phyloP scores from a whole-genome alignment of 1,140 invertebrate species.

The Diploscapter pachys region DNA sequence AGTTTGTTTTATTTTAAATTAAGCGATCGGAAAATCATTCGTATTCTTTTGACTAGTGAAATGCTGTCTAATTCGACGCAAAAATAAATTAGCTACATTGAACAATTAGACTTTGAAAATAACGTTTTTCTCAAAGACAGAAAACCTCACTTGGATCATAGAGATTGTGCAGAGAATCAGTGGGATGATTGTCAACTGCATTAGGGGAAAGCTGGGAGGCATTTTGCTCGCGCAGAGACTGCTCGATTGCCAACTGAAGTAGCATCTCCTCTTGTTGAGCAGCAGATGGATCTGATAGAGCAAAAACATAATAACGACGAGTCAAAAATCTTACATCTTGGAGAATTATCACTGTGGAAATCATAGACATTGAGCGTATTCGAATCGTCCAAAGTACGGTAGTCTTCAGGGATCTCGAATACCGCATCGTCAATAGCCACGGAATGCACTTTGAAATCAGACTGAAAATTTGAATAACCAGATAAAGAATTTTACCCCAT shows the following conservation, averaged over 20 bases:
- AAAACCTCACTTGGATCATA: neutral
- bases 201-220: neutral
- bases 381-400: constrained; percentile 24
- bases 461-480: constrained; percentile 39
- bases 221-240: constrained; percentile 68
- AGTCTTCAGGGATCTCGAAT: constrained; percentile 22
- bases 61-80: constrained; percentile 3
- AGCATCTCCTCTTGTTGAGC: constrained; percentile 73
- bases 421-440: constrained; percentile 17
- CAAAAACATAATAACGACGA: neutral
- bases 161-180: neutral
- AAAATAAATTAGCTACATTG: neutral
- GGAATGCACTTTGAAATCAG: constrained; percentile 12
- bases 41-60: too few species aligned
- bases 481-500: too few species aligned
- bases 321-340: neutral
- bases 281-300: constrained; percentile 13
- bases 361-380: constrained; percentile 1
- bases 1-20: too few species aligned
- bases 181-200: neutral
- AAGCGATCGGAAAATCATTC: too few species aligned
- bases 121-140: neutral
- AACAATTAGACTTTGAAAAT: constrained; percentile 1
- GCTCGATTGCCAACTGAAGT: constrained; percentile 86
- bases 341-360: neutral